Conservation (phyloP, 2,888 invertebrate genomes). For the Drosophila maculinotata region DNA sequence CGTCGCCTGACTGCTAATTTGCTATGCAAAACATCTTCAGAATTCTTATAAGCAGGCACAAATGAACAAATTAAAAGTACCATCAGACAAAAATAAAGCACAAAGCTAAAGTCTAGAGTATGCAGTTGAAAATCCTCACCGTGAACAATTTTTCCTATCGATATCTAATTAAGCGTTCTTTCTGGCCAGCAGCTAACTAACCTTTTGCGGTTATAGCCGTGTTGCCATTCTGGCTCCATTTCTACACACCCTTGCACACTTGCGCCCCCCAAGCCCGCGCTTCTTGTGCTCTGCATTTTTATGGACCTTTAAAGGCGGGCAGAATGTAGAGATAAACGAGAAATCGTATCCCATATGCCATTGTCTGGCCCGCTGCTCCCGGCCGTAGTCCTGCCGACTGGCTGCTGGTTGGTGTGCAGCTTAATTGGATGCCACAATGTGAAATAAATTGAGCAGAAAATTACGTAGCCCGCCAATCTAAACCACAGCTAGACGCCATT, state of each 20-base stretch:
- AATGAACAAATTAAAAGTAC: constrained; percentile 81
- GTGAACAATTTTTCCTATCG: constrained; percentile 12
- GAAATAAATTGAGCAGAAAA: constrained; percentile 86
- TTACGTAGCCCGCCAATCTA: constrained; percentile 83
- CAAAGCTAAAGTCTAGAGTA: background rate
- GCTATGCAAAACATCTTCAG: constrained; percentile 78
- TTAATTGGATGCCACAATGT: constrained; percentile 85
- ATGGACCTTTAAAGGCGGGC: constrained; percentile 33
- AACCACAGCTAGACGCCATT: constrained; percentile 63
- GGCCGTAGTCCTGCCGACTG: constrained; percentile 27
- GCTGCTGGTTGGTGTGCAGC: constrained; percentile 72
- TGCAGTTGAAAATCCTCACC: background rate
- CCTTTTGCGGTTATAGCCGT: constrained; percentile 64
- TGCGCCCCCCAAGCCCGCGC: background rate
- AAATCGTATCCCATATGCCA: constrained; percentile 17
- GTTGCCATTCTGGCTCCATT: constrained; percentile 23
- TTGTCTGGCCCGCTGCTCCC: constrained; percentile 32
- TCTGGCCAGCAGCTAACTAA: constrained; percentile 33
- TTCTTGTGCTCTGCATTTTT: constrained; percentile 43
- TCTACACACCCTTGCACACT: constrained; percentile 24
- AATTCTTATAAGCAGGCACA: constrained; percentile 63
- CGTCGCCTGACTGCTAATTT: constrained; percentile 68
- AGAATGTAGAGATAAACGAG: constrained; percentile 22
- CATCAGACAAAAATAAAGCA: constrained; percentile 29
- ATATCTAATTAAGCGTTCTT: constrained; percentile 35